Evolutionary conservation across 1,140 invertebrate species (phyloP).

Genomic region (Lysiphlebus fabarum): DNA sequence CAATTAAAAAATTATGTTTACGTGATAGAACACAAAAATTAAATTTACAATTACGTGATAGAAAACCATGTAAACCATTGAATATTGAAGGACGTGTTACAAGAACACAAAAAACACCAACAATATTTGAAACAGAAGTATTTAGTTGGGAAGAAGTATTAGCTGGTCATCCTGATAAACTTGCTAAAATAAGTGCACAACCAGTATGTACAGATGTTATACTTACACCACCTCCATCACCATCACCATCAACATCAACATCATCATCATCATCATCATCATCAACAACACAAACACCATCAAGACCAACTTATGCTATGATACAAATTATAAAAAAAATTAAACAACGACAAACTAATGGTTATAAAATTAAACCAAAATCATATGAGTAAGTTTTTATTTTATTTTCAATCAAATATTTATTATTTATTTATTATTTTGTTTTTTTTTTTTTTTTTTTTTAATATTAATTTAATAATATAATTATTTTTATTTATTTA

Average conservation of each 20-base stretch:
- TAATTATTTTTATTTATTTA: conserved; percentile 5
- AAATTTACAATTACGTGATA: conserved; percentile 38
- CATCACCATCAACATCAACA: conserved; percentile 46
- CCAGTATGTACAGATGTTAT: conserved; percentile 24
- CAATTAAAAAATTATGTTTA: conserved; percentile 39
- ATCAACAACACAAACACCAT: conserved; percentile 35
- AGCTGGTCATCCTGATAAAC: conserved; percentile 49
- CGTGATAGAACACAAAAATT: conserved; percentile 43
- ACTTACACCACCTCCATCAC: conserved; percentile 36
- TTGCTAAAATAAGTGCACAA: conserved; percentile 50
- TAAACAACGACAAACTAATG: conserved; percentile 45
- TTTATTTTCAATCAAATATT: too few relatives aligned
- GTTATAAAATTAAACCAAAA: conserved; percentile 37
- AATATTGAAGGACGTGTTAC: conserved; percentile 51
- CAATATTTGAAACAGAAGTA: conserved; percentile 29
- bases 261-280: conserved; percentile 26
- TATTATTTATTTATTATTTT: conserved; percentile 17
- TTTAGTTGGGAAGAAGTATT: conserved; percentile 53
- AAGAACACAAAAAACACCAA: conserved; percentile 41
- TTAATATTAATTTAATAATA: conserved; percentile 11
- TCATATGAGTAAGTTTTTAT: conserved; percentile 43
- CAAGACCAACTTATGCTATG: conserved; percentile 57
- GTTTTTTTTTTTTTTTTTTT: conserved; percentile 21
- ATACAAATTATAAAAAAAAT: conserved; percentile 51
- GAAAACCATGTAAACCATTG: conserved; percentile 49